Evolutionary conservation across 2,113 vertebrate species (phyloP).

Genomic region (Bubalus kerabau): DNA sequence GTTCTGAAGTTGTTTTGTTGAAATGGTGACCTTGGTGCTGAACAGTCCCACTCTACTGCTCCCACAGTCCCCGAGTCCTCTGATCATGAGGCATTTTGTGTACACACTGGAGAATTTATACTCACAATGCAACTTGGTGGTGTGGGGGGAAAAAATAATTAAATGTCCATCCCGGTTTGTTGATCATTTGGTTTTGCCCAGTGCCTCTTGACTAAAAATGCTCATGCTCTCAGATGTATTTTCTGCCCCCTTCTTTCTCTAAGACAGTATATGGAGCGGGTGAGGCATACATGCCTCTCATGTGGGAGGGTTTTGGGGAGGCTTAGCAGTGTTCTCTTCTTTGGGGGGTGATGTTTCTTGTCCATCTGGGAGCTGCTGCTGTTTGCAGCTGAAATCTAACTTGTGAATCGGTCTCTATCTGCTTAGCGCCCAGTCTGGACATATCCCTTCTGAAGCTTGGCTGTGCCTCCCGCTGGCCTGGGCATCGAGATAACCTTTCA

Average conservation of each 20-base stretch:
- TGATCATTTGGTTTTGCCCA: neutral
- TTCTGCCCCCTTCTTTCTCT: neutral
- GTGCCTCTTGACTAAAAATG: neutral
- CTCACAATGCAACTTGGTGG: neutral
- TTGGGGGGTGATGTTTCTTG: neutral
- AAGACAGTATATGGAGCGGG: too few relatives aligned
- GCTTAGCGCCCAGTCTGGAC: neutral
- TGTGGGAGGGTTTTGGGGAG: fast-evolving
- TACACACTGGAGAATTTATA: neutral
- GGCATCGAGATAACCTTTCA: too few relatives aligned
- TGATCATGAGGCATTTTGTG: neutral
- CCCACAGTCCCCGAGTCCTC: neutral
- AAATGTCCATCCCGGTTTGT: neutral
- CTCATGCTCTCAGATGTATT: neutral
- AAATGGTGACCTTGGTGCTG: neutral
- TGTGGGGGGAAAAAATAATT: neutral
- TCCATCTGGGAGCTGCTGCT: neutral
- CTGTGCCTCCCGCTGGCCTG: neutral
- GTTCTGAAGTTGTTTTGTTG: neutral
- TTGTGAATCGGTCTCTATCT: neutral
- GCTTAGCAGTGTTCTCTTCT: neutral
- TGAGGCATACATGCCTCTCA: fast-evolving
- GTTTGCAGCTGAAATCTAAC: neutral
- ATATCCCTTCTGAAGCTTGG: neutral
- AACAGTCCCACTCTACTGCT: neutral